Evolutionary conservation across 2,888 invertebrate genomes (phyloP).

Genomic region (Caenorhabditis virilis): DNA sequence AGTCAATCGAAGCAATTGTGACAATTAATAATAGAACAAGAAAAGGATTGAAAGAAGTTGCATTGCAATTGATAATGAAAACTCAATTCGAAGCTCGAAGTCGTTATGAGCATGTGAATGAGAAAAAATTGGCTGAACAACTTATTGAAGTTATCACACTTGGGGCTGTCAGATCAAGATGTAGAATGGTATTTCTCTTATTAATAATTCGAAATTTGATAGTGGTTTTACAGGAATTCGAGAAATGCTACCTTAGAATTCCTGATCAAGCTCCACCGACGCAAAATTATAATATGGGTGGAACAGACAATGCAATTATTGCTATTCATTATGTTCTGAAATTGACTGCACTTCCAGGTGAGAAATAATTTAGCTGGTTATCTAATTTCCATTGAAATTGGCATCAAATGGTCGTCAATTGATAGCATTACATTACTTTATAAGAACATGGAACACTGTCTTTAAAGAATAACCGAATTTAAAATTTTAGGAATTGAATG

Average conservation of each 20-base stretch:
- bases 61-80: conserved; percentile 58
- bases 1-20: conserved; percentile 51
- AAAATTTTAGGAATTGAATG: conserved; percentile 61
- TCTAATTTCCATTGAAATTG: neutral
- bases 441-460: too few relatives aligned
- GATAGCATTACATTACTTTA: too few relatives aligned
- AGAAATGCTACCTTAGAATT: conserved; percentile 50
- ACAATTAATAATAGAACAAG: conserved; percentile 59
- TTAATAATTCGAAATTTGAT: conserved; percentile 3
- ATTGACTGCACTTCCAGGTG: conserved; percentile 60
- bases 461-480: too few relatives aligned
- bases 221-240: conserved; percentile 45
- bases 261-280: conserved; percentile 61
- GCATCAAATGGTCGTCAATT: too few relatives aligned
- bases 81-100: conserved; percentile 61
- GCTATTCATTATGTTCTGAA: conserved; percentile 63
- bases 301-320: conserved; percentile 55
- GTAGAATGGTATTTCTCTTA: conserved; percentile 50
- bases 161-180: conserved; percentile 57
- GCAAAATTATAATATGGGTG: conserved; percentile 47
- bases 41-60: conserved; percentile 62
- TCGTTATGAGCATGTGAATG: conserved; percentile 65
- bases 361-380: too few relatives aligned
- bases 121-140: conserved; percentile 63
- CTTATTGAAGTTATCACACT: conserved; percentile 55